Evolutionary conservation across 2,113 vertebrate genomes (phyloP).

Genomic region (Apteryx mantelli): DNA sequence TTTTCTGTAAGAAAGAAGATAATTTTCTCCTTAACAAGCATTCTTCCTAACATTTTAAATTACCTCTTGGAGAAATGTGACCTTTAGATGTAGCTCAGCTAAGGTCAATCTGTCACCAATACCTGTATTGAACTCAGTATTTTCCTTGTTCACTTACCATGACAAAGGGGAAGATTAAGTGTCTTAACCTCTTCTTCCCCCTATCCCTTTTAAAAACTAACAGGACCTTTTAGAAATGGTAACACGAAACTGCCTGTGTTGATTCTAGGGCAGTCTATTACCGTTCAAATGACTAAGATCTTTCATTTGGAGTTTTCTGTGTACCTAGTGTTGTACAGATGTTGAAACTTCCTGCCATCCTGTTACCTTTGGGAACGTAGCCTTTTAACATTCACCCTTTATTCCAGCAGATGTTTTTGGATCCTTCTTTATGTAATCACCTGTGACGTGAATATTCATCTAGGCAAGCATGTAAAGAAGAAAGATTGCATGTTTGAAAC

Average conservation of each 20-base stretch:
- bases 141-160: background rate
- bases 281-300: too few species aligned
- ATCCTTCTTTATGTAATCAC: background rate
- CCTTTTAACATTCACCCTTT: background rate
- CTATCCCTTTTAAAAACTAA: background rate
- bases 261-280: too few species aligned
- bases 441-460: background rate
- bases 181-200: background rate
- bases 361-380: background rate
- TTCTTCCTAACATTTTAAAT: background rate
- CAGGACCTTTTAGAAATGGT: too few species aligned
- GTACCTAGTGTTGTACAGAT: background rate
- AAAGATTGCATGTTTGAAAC: background rate
- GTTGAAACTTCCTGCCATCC: background rate
- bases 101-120: background rate
- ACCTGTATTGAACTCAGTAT: background rate
- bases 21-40: background rate
- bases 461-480: background rate
- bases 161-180: background rate
- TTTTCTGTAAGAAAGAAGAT: background rate
- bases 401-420: background rate
- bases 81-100: background rate
- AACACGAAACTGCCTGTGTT: too few species aligned
- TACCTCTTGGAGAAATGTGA: background rate
- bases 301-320: too few species aligned